Percentiles rank a stretch among this genome's conserved stretches.
Conservation (phyloP, 2,113 vertebrate genomes). For the Dendropsophus ebraccatus region DNA sequence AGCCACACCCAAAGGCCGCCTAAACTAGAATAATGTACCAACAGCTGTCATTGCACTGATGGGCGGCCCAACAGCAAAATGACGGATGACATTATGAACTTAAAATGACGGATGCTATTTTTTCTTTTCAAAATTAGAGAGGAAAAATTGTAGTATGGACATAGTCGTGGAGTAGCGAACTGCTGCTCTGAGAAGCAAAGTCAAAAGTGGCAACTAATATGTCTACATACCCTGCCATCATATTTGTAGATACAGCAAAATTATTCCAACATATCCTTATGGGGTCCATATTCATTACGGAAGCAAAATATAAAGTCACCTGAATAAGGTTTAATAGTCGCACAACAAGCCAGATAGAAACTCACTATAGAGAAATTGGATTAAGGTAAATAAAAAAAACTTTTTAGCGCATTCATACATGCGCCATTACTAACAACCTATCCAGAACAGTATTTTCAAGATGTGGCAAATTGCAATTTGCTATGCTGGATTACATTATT, state of each 20-base stretch:
- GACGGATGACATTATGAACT: too few species aligned
- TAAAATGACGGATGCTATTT: too few species aligned
- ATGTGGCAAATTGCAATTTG: slow-evolving; percentile 42
- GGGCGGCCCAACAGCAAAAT: too few species aligned
- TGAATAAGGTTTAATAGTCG: neutral
- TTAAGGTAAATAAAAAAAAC: neutral
- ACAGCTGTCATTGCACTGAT: too few species aligned
- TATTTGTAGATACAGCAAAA: neutral
- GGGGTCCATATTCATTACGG: neutral
- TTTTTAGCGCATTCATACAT: neutral
- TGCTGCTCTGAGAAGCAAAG: neutral
- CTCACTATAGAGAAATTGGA: neutral
- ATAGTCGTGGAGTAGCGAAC: too few species aligned
- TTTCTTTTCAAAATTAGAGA: too few species aligned
- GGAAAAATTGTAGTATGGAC: too few species aligned
- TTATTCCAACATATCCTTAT: neutral
- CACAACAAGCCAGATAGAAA: neutral
- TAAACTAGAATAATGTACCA: too few species aligned
- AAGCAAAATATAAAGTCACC: neutral
- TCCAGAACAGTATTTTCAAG: neutral
- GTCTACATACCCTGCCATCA: too few species aligned
- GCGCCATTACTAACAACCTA: neutral
- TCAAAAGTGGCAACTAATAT: neutral
- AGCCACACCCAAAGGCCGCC: too few species aligned
- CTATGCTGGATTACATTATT: slow-evolving; percentile 21